A percentile compares a stretch with the other conserved stretches of the same genome.
phyloP scores from a whole-genome alignment of 2,113 vertebrate species.

The Phrynosoma blainvillii region DNA sequence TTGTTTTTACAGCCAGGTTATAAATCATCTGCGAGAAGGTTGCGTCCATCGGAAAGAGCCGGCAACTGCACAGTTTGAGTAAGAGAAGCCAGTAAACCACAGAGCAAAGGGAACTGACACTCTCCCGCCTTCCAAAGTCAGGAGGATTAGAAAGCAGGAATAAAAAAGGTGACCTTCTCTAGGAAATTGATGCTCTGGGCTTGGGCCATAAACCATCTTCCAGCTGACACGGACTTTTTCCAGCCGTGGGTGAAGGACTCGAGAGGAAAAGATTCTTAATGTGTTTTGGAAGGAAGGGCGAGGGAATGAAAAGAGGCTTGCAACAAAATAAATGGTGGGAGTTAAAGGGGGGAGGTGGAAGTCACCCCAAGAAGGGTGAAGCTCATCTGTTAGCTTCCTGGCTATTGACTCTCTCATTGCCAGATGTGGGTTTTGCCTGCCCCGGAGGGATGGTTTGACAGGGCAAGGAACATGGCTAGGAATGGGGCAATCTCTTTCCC shows the following conservation, averaged over 20 bases:
- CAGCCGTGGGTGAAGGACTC: not conserved
- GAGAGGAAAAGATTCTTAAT: not conserved
- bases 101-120: not conserved
- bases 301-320: not conserved
- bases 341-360: not conserved
- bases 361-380: not conserved
- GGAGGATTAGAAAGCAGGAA: conserved; percentile 33
- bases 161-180: conserved; percentile 37
- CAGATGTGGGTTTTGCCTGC: not conserved
- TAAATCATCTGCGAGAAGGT: not conserved
- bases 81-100: not conserved
- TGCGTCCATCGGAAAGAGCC: not conserved
- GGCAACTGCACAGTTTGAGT: not conserved
- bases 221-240: conserved; percentile 8
- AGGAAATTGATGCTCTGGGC: rapidly evolving
- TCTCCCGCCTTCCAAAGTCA: not conserved
- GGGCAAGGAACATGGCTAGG: too few relatives aligned
- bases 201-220: conserved; percentile 23
- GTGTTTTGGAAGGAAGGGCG: not conserved
- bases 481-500: too few relatives aligned
- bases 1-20: not conserved
- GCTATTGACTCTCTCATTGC: not conserved
- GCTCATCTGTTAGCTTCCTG: too few relatives aligned
- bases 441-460: not conserved
- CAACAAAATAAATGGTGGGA: not conserved